Percentiles rank a stretch among this genome's conserved stretches.
These are phyloP conservation scores for Empis livida DNA, from an alignment of 2,888 invertebrate genomes.

Conservation along the genomic window DNA sequence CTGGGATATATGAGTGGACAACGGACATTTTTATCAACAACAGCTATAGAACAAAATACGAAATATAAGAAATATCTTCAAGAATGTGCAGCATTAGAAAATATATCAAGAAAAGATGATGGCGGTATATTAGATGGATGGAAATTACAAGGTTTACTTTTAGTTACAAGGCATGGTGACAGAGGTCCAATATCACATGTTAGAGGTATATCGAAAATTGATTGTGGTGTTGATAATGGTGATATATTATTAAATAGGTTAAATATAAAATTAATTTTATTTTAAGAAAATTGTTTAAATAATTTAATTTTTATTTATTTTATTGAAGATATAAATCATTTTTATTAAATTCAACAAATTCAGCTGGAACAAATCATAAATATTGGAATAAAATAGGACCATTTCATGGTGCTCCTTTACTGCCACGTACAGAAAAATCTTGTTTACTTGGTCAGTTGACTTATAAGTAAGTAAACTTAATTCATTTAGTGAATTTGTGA, in stretches of 20 bases:
- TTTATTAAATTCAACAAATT: conserved; percentile 25
- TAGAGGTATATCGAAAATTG: conserved; percentile 59
- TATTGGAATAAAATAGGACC: conserved; percentile 68
- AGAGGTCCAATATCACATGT: conserved; percentile 77
- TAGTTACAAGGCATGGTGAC: conserved; percentile 79
- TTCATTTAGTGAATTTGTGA: too few species aligned
- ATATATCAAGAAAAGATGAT: conserved; percentile 58
- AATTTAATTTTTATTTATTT: neutral
- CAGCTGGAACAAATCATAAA: conserved; percentile 40
- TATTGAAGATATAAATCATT: conserved; percentile 30
- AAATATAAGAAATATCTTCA: conserved; percentile 51
- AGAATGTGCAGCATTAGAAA: conserved; percentile 60
- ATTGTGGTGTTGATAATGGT: conserved; percentile 48
- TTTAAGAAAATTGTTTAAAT: neutral
- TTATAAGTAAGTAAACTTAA: conserved; percentile 31
- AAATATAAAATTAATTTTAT: conserved; percentile 13
- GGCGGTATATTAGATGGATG: conserved; percentile 38
- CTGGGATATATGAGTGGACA: conserved; percentile 20
- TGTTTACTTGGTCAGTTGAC: conserved; percentile 83
- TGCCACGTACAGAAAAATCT: conserved; percentile 50
- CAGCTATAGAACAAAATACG: conserved; percentile 42
- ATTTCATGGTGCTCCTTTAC: conserved; percentile 71
- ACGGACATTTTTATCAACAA: conserved; percentile 11
- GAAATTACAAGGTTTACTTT: conserved; percentile 42
- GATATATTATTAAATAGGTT: conserved; percentile 35